Evolutionary conservation across 2,888 invertebrate species (phyloP).

Genomic region (Anoncus sp.): DNA sequence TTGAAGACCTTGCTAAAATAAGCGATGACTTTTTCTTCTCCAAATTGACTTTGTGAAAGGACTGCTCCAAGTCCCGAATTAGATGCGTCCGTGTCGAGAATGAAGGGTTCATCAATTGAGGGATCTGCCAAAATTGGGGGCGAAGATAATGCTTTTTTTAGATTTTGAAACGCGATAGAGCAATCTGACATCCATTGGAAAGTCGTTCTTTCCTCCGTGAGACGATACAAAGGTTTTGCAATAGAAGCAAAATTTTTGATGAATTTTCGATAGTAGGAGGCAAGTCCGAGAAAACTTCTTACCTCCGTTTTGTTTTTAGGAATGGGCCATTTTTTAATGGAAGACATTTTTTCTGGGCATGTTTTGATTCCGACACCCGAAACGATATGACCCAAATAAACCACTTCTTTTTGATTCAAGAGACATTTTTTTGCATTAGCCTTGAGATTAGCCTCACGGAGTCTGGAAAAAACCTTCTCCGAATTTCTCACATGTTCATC

Average conservation of each 20-base stretch:
- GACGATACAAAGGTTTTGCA: constrained; percentile 16
- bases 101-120: neutral
- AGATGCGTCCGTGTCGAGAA: constrained; percentile 9
- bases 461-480: constrained; percentile 3
- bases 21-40: constrained; percentile 27
- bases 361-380: constrained; percentile 15
- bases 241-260: constrained; percentile 27
- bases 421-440: constrained; percentile 9
- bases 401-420: constrained; percentile 8
- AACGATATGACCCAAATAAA: constrained; percentile 23
- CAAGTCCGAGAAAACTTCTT: constrained; percentile 6
- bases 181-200: neutral
- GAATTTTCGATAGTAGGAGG: constrained; percentile 31
- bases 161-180: neutral
- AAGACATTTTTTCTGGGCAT: constrained; percentile 26
- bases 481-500: constrained; percentile 55
- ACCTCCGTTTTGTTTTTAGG: constrained; percentile 32
- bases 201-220: constrained; percentile 15
- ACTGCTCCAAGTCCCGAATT: neutral
- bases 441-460: constrained; percentile 1
- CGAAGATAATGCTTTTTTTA: neutral
- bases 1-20: constrained; percentile 31
- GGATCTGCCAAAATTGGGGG: constrained; percentile 2
- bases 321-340: constrained; percentile 24
- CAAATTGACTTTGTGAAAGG: constrained; percentile 11